Base-by-base conservation (phyloP, 2,113 vertebrate genomes). In the Scortum barcoo region DNA sequence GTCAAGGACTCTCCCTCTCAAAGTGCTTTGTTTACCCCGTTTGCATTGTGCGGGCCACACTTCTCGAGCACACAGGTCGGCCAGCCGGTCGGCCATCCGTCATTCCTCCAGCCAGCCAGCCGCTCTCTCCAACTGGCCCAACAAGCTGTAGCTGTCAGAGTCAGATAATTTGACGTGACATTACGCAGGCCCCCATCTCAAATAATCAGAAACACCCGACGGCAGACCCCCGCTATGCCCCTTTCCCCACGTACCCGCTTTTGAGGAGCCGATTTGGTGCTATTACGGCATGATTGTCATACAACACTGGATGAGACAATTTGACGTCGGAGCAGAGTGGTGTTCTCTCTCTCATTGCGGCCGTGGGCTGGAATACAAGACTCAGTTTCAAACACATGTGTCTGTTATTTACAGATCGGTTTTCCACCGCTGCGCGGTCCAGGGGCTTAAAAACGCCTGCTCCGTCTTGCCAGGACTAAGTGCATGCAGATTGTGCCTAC, bases 191-290 rank as follows among this genome's bases (percentile, higher is more conserved):
- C 96, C 91, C 96, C 95, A 95, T 96, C 96, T 95, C 93, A 79
- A 95, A 96, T 99, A 99, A 99, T 98, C 96, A 98, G 97, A 98
- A 98, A 97, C 97, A 98, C 96, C 96, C 96, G 95, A 95, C 50
- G 46, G 61, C 82, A 83, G 86, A 85, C 72, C 84, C 67, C 75
- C 56, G 20, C 81, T 58, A 69, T 95, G 89, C 94, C 95, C 95
- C 66, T 93, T 68, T 30, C 76, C 95, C 93, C 94, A 91, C 91
- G 88, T 93, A 95, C 95, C 42, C 89, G 94, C 95, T 93, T 90
- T 88, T 85, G 91, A 94, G 95, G 93, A 94, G 95, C 94, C 96
- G 95, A 98, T 97, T 96, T 96, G 96, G 95, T 95, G 97, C 91
- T 90, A 98, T 98, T 99, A 97, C 96, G 90, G 95, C 96, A 92